Base-by-base conservation (phyloP, 1,140 invertebrate genomes). In the Magallana angulata region DNA sequence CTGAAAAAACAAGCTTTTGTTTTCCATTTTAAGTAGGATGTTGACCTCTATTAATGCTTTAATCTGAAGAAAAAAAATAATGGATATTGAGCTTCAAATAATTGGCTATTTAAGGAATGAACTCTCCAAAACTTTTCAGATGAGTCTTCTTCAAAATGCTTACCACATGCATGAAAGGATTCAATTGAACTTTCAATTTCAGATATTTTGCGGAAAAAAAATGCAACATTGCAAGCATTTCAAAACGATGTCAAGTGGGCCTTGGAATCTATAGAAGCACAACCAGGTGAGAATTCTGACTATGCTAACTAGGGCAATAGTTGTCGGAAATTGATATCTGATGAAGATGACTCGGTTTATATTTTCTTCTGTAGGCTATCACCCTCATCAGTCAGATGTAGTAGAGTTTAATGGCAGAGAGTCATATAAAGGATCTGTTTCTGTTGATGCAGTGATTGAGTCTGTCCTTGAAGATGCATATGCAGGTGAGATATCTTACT, bases 31-130 rank as follows among this genome's bases (percentile, higher is more conserved):
- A 64, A 64, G 60, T 64, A 64, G 60, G 60, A 64, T 64, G 60
- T 64, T 64, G 60, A 64, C 60, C 60, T 64, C 60, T 64, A 64
- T 64, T 64, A 64, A 64, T 64, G 60, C 60, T 64, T 64, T 64
- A 64, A 64, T 64, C 60, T 64, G 16, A n/a, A 64, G 18, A 48
- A 48, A 64, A 64, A 64, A 64, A 64, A 62, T 62, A 62, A 64
- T 64, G 60, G 60, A 64, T 64, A 64, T 64, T 64, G 60, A 64
- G 16, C 60, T 64, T 64, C 60, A 64, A 64, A 64, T 64, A 16
- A 64, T 64, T 64, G 60, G 60, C 60, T 64, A 64, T 64, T 64
- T 64, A 64, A 64, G 60, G 60, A 64, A 64, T 64, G 16, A 64
- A 64, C 60, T 64, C 60, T 64, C 60, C 60, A 18, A 64, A 64